These are phyloP conservation scores for Hartigia nigra DNA, from an alignment of 2,888 invertebrate species.

Conservation along the genomic window DNA sequence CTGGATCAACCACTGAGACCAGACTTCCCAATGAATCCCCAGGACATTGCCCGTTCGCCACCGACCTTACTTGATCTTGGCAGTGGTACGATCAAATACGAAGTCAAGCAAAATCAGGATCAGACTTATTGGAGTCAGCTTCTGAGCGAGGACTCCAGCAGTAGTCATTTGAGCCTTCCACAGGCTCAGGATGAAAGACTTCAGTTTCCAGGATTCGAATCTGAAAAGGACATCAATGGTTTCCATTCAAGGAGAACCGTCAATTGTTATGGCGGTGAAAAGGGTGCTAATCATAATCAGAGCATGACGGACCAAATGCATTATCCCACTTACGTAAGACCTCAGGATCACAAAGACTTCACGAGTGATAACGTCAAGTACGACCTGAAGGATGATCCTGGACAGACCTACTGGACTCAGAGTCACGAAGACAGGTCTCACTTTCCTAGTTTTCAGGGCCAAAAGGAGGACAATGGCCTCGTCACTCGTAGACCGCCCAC, in stretches of 20 bases:
- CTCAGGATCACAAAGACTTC: constrained; percentile 35
- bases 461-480: constrained; percentile 36
- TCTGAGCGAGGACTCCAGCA: constrained; percentile 63
- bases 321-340: constrained; percentile 38
- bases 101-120: constrained; percentile 68
- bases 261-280: constrained; percentile 38
- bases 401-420: constrained; percentile 44
- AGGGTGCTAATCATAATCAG: constrained; percentile 41
- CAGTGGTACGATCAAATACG: constrained; percentile 76
- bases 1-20: constrained; percentile 78
- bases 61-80: constrained; percentile 79
- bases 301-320: constrained; percentile 25
- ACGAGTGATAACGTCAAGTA: constrained; percentile 18
- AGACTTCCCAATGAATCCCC: constrained; percentile 68
- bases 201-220: constrained; percentile 52
- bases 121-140: constrained; percentile 61
- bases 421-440: constrained; percentile 42
- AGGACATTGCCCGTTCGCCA: constrained; percentile 71
- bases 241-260: constrained; percentile 35
- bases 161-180: constrained; percentile 59
- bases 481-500: constrained; percentile 4
- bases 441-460: constrained; percentile 42
- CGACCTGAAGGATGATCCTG: constrained; percentile 36
- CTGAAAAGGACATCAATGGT: constrained; percentile 41
- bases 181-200: constrained; percentile 68